phyloP scores from a whole-genome alignment of 2,797 vertebrate species.

The Euthynnus affinis region DNA sequence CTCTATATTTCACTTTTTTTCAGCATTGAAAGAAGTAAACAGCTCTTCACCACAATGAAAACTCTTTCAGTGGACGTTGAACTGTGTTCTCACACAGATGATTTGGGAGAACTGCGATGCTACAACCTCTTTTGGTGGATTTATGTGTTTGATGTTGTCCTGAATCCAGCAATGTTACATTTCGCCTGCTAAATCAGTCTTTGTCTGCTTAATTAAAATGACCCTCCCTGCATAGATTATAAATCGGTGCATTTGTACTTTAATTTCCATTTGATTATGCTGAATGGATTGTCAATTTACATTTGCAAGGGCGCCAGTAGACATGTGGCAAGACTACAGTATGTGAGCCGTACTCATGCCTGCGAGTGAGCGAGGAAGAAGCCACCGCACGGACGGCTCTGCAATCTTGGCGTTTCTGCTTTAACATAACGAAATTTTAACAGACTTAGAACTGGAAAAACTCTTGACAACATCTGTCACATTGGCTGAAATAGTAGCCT shows the following conservation, averaged over 20 bases:
- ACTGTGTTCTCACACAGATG: conserved; percentile 25
- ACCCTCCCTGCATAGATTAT: conserved; percentile 83
- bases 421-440: neutral
- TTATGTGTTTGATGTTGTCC: conserved; percentile 78
- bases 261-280: conserved; percentile 88
- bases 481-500: neutral
- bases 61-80: neutral
- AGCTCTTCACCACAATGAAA: neutral
- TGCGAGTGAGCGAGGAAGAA: conserved; percentile 45
- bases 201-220: conserved; percentile 85
- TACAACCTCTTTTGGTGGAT: conserved; percentile 58
- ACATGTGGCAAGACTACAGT: conserved; percentile 43
- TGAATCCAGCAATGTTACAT: conserved; percentile 74
- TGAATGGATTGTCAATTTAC: conserved; percentile 84
- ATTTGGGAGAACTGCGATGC: conserved; percentile 46
- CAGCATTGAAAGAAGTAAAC: neutral
- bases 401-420: neutral
- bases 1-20: neutral
- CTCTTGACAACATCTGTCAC: neutral
- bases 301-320: conserved; percentile 81
- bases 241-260: conserved; percentile 83
- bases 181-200: conserved; percentile 72
- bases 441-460: neutral
- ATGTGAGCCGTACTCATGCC: conserved; percentile 43
- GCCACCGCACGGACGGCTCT: conserved; percentile 8